These are phyloP conservation scores for Epistrophe grossulariae DNA, from an alignment of 2,888 invertebrate species.

Conservation along the genomic window DNA sequence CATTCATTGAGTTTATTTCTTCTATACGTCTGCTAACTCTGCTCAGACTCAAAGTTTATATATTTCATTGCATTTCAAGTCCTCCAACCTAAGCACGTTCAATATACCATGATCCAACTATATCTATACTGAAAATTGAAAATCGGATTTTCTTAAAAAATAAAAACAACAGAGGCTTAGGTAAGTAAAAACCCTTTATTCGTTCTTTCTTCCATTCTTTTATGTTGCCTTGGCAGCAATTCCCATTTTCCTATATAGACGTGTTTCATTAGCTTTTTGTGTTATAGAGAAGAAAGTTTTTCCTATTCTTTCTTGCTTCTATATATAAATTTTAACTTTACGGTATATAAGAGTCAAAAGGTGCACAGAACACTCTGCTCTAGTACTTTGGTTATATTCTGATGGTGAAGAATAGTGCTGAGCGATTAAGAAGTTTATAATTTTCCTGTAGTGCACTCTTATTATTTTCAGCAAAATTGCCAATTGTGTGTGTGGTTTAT, in stretches of 20 bases:
- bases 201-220: not conserved
- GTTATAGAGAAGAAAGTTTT: slow-evolving; percentile 1
- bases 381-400: slow-evolving; percentile 20
- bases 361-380: not conserved
- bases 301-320: not conserved
- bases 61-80: slow-evolving; percentile 27
- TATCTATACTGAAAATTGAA: slow-evolving; percentile 32
- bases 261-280: slow-evolving; percentile 69
- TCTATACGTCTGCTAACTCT: not conserved
- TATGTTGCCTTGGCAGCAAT: slow-evolving; percentile 43
- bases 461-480: slow-evolving; percentile 55
- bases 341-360: slow-evolving; percentile 4
- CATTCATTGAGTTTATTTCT: not conserved
- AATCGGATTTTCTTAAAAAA: slow-evolving; percentile 52
- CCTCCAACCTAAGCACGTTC: slow-evolving; percentile 40
- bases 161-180: slow-evolving; percentile 6
- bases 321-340: not conserved
- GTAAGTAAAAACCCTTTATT: slow-evolving; percentile 34
- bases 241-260: slow-evolving; percentile 38
- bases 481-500: slow-evolving; percentile 25
- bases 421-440: slow-evolving; percentile 62
- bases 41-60: not conserved
- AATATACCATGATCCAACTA: slow-evolving; percentile 43
- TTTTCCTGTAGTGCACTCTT: slow-evolving; percentile 46
- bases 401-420: slow-evolving; percentile 3